These are phyloP conservation scores for Lasioglossum pauxillum DNA, from an alignment of 2,888 invertebrate species.

Conservation along the genomic window DNA sequence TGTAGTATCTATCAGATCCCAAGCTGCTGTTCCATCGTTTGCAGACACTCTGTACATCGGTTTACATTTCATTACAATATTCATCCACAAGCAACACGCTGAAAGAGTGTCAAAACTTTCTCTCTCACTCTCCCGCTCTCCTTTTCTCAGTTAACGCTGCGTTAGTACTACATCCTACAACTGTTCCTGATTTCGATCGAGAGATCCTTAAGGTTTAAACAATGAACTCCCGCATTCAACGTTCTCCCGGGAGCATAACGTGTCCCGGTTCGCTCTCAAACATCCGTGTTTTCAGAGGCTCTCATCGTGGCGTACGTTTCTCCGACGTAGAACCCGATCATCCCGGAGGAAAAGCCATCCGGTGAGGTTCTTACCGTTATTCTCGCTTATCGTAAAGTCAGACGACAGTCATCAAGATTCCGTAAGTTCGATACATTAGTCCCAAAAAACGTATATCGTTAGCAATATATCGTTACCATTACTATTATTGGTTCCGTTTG, in stretches of 20 bases:
- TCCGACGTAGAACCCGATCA: slow-evolving; percentile 20
- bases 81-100: not conserved
- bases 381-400: slow-evolving; percentile 45
- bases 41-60: slow-evolving; percentile 15
- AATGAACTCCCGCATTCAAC: not conserved
- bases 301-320: slow-evolving; percentile 13
- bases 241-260: not conserved
- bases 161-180: not conserved
- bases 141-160: not conserved
- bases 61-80: not conserved
- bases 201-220: not conserved
- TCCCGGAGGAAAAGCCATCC: slow-evolving; percentile 29
- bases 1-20: not conserved
- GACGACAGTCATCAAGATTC: slow-evolving; percentile 40
- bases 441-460: slow-evolving; percentile 61
- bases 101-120: not conserved
- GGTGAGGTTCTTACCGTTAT: slow-evolving; percentile 31
- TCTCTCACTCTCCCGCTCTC: not conserved
- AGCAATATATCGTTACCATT: slow-evolving; percentile 49
- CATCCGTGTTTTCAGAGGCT: slow-evolving; percentile 9
- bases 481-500: slow-evolving; percentile 73
- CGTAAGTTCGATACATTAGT: slow-evolving; percentile 65
- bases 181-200: not conserved
- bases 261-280: slow-evolving; percentile 5
- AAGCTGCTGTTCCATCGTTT: slow-evolving; percentile 1